phyloP scores from a whole-genome alignment of 2,888 invertebrate genomes.

The Drosophila borealis region DNA sequence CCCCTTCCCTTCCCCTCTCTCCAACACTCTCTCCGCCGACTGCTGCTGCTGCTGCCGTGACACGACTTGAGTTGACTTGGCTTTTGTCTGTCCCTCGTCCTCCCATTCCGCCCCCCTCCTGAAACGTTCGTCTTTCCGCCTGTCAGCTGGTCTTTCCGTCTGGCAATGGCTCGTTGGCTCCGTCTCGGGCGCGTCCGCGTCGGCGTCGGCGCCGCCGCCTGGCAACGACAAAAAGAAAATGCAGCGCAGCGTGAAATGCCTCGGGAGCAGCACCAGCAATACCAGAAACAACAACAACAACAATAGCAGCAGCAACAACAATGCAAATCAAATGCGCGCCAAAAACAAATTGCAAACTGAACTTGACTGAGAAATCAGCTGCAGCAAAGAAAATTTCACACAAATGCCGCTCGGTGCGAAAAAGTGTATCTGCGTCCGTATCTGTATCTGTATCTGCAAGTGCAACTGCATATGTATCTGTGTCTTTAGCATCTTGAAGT shows the following conservation, averaged over 20 bases:
- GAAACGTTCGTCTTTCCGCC: conserved; percentile 33
- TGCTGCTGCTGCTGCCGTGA: conserved; percentile 41
- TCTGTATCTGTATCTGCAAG: conserved; percentile 11
- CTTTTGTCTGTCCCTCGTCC: conserved; percentile 64
- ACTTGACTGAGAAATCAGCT: conserved; percentile 82
- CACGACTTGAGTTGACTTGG: conserved; percentile 73
- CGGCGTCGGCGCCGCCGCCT: conserved; percentile 62
- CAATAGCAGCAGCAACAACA: conserved; percentile 50
- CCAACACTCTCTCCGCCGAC: not conserved
- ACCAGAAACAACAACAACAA: conserved; percentile 33
- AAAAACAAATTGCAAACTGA: conserved; percentile 81
- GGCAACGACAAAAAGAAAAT: conserved; percentile 66
- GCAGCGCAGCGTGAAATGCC: conserved; percentile 73
- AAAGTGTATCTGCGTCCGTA: conserved; percentile 3
- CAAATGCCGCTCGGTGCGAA: conserved; percentile 9
- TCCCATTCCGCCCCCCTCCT: not conserved
- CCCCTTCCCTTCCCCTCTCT: not conserved
- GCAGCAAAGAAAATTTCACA: conserved; percentile 44
- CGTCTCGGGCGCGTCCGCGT: conserved; percentile 59
- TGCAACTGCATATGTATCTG: conserved; percentile 22
- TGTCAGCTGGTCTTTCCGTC: conserved; percentile 56
- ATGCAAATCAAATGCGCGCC: conserved; percentile 69
- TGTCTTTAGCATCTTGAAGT: conserved; percentile 35
- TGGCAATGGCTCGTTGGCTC: conserved; percentile 75
- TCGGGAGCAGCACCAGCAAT: conserved; percentile 50